These are phyloP conservation scores for Garrulus glandarius DNA, from an alignment of 2,797 vertebrate species.

Conservation along the genomic window DNA sequence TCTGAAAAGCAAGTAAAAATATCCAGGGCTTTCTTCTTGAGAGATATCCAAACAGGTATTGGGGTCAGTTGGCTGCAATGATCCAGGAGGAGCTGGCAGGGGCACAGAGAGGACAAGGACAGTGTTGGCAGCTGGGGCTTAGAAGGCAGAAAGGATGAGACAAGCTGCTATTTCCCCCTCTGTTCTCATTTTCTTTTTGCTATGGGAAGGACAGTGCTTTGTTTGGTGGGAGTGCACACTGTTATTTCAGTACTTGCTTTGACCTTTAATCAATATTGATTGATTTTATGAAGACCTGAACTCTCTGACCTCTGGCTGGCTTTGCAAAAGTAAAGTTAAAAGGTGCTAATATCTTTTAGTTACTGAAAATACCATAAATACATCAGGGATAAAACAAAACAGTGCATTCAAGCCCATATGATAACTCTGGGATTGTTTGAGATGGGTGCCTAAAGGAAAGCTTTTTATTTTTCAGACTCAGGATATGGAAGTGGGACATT, in stretches of 20 bases:
- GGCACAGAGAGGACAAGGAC: background rate
- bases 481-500: background rate
- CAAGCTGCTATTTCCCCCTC: background rate
- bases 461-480: background rate
- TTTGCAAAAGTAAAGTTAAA: slow-evolving; percentile 8
- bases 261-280: slow-evolving; percentile 33
- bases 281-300: background rate
- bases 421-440: background rate
- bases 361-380: background rate
- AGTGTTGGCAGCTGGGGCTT: background rate
- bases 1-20: background rate
- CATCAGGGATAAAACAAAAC: background rate
- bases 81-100: background rate
- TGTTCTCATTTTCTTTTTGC: background rate
- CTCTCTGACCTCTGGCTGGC: background rate
- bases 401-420: background rate
- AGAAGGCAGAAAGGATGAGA: background rate
- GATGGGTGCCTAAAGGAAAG: background rate
- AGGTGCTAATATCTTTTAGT: background rate
- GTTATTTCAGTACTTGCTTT: background rate
- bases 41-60: background rate
- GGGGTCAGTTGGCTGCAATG: background rate
- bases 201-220: background rate
- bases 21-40: background rate
- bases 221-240: background rate